Conservation (phyloP, 2,797 vertebrate species). For the Scleropages formosus region DNA sequence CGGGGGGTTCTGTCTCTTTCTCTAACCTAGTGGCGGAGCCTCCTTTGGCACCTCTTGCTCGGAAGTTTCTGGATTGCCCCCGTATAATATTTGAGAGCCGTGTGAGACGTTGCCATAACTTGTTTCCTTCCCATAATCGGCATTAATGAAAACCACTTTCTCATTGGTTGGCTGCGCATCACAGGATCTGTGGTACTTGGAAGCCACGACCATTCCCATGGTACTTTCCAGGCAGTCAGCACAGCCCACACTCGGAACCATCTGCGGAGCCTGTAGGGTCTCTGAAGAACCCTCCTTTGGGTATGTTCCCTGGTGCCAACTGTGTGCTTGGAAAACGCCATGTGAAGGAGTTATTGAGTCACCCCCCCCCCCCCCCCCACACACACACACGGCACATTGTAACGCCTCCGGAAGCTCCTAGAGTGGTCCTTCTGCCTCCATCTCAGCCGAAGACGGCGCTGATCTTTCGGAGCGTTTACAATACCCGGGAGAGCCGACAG, state of each 20-base stretch:
- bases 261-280: neutral
- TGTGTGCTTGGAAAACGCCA: neutral
- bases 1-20: no score
- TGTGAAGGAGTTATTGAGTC: neutral
- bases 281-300: neutral
- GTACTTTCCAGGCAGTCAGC: neutral
- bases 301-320: neutral
- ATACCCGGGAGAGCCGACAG: neutral
- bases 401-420: neutral
- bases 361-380: no score
- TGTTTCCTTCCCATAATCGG: neutral
- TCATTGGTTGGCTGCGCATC: neutral
- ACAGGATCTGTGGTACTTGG: neutral
- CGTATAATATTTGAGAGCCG: no score
- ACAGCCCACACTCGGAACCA: neutral
- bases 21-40: no score
- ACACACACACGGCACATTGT: neutral
- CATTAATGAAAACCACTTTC: neutral
- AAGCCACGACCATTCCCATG: neutral
- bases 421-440: no score
- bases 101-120: neutral
- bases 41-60: no score
- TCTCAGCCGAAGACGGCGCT: neutral
- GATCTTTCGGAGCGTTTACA: neutral
- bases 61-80: no score